A percentile compares a stretch with the other conserved stretches of the same genome.
These are phyloP conservation scores for Eristalis pertinax DNA, from an alignment of 2,888 invertebrate species.

Conservation along the genomic window DNA sequence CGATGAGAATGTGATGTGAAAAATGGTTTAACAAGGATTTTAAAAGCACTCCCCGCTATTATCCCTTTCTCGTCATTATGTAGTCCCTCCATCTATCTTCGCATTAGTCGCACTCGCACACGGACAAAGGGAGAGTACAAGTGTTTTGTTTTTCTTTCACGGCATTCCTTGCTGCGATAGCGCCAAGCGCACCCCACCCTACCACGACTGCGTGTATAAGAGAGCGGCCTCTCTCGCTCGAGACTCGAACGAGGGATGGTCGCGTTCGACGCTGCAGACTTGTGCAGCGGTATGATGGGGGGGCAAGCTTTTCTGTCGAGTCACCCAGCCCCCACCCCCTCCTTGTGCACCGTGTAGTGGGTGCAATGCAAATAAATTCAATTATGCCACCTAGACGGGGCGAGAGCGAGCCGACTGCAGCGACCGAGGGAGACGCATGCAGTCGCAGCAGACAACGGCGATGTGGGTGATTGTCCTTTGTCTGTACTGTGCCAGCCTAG, in stretches of 20 bases:
- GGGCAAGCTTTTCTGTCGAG: neutral
- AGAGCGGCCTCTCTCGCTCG: neutral
- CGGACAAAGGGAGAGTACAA: constrained; percentile 50
- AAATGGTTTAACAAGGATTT: constrained; percentile 62
- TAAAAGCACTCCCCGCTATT: constrained; percentile 53
- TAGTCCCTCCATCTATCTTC: constrained; percentile 14
- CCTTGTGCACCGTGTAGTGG: constrained; percentile 6
- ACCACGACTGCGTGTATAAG: constrained; percentile 21
- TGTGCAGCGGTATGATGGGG: neutral
- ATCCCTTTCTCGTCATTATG: constrained; percentile 58
- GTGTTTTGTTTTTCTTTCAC: constrained; percentile 67
- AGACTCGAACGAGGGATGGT: too few species aligned
- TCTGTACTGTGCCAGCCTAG: constrained; percentile 20
- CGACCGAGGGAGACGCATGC: neutral
- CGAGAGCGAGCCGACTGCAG: neutral
- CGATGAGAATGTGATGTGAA: constrained; percentile 18
- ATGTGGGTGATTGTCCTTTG: constrained; percentile 72
- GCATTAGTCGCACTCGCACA: constrained; percentile 41
- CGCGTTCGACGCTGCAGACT: neutral
- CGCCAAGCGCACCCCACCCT: neutral
- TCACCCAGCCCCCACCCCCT: neutral
- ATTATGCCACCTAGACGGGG: constrained; percentile 40
- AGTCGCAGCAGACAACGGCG: constrained; percentile 33
- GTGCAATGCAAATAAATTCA: constrained; percentile 65
- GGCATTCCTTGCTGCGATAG: constrained; percentile 28